Evolutionary conservation across 2,888 invertebrate species (phyloP).

Genomic region (Troides helena): DNA sequence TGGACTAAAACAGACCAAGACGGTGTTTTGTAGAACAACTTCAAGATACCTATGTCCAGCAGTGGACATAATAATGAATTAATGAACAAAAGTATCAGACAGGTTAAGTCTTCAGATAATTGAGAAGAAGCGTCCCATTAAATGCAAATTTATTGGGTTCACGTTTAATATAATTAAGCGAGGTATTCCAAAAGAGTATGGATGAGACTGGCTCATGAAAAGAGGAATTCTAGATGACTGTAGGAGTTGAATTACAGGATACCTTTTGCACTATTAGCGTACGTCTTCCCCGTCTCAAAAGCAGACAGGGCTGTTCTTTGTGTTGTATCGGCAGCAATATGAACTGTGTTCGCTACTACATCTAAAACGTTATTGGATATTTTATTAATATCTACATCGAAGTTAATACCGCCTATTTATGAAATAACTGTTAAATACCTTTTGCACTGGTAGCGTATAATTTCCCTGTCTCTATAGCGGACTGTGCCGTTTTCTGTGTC

Average conservation of each 20-base stretch:
- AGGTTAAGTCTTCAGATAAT: no score
- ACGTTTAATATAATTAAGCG: no score
- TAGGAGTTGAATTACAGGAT: constrained; percentile 14
- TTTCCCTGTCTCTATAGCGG: constrained; percentile 43
- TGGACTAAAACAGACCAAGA: no score
- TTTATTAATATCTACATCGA: not conserved
- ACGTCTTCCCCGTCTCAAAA: constrained; percentile 40
- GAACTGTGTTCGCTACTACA: constrained; percentile 36
- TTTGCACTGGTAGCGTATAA: constrained; percentile 41
- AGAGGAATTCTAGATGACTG: no score
- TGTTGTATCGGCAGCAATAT: constrained; percentile 43
- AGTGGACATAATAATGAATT: no score
- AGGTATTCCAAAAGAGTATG: no score
- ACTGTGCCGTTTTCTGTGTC: constrained; percentile 49
- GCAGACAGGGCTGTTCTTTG: constrained; percentile 42
- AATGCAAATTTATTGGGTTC: no score
- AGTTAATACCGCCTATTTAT: not conserved
- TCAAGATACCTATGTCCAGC: no score
- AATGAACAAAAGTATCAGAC: no score
- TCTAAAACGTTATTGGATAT: constrained; percentile 10
- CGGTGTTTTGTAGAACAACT: no score
- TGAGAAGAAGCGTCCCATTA: no score
- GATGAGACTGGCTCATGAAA: no score
- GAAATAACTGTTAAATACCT: constrained; percentile 31
- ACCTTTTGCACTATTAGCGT: constrained; percentile 47